phyloP scores from a whole-genome alignment of 2,797 vertebrate species.

The Streptopelia turtur region DNA sequence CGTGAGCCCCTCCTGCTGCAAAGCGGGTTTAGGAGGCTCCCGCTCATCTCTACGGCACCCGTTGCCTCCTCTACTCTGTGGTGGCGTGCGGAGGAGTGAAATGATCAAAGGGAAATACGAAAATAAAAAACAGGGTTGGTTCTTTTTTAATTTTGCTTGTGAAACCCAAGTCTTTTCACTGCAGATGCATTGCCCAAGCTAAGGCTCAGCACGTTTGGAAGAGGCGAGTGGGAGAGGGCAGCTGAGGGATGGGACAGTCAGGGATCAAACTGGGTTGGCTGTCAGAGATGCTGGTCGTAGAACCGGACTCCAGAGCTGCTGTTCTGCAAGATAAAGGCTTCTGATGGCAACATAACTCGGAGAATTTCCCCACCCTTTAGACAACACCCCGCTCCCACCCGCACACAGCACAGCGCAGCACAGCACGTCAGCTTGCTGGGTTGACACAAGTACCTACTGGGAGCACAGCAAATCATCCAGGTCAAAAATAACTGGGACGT shows the following conservation, averaged over 20 bases:
- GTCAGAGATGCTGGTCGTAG: background rate
- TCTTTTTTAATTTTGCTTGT: background rate
- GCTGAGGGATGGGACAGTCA: background rate
- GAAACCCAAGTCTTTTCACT: background rate
- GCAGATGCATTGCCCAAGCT: background rate
- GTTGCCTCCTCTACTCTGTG: background rate
- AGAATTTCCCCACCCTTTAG: background rate
- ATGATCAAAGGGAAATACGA: background rate
- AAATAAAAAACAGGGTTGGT: background rate
- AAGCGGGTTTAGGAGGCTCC: background rate
- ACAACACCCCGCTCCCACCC: background rate
- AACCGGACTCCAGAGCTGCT: background rate
- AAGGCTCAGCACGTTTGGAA: background rate
- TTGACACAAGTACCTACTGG: background rate
- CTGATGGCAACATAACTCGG: background rate
- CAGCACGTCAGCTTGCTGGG: background rate
- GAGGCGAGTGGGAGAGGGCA: background rate
- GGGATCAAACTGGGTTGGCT: background rate
- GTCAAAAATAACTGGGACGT: background rate
- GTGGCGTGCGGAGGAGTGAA: background rate
- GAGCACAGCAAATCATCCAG: background rate
- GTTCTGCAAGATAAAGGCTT: accelerated
- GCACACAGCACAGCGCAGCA: accelerated
- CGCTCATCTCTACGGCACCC: background rate
- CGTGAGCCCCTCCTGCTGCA: background rate